Evolutionary conservation across 2,888 invertebrate species (phyloP), one percentile per base, ranked within the genome.

Genomic region (Dorcus parallelipipedus): DNA sequence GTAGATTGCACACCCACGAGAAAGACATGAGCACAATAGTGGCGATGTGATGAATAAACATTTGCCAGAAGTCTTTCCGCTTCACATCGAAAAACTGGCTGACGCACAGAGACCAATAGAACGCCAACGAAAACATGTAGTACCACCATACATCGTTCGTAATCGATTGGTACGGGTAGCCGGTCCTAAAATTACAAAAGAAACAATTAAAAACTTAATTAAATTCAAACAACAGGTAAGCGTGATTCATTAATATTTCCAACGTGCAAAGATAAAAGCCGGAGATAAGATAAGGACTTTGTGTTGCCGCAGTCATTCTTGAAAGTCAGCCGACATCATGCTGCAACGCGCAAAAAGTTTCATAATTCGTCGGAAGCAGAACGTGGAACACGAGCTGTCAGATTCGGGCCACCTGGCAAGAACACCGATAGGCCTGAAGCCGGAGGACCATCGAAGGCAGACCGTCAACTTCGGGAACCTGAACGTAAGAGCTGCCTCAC

Each of bases 31-130:
- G 84, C 45, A 88, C 79, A 67, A 99, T 90, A 42, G 98, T 97
- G 20, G 95, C 94, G 73, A 96, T 86, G 77, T 99, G 98, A 81
- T 99, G 98, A 54, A 96, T 83, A 79, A 98, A 96, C 95, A 99
- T 98, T 82, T 97, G 95, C 91, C 94, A 94, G 79, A 98, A 97
- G 80, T 95, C 95, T 79, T 94, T 94, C 64, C 96, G 86, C 64
- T 90, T 90, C 54, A 94, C 91, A 78, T 98, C 97, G 78, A 93
- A 89, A 80, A 96, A 96, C 79, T 97, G 96, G 14, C 95, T 93
- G 62, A 94, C 86, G 63, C 91, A 90, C 58, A 97, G 82, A 14
- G 97, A 91, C 93, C 95, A 96, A 78, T 98, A 99, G 81, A 97
- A 97, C 38, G 93, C 87, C 76, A 93, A 85, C 48, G 95, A 95